These are phyloP conservation scores for Hydrolagus colliei DNA, from an alignment of 2,797 vertebrate genomes.

Conservation along the genomic window DNA sequence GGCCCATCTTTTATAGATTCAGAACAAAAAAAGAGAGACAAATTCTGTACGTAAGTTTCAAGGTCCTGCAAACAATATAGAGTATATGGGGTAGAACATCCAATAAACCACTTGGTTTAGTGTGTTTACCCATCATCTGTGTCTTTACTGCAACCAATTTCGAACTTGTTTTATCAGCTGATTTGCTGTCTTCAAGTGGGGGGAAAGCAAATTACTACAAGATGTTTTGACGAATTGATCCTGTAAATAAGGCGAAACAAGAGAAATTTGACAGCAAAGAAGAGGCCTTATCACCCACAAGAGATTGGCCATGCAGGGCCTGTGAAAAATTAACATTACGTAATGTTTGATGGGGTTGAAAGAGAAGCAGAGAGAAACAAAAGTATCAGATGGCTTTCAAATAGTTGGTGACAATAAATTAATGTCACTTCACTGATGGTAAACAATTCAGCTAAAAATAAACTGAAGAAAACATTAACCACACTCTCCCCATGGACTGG, in stretches of 20 bases:
- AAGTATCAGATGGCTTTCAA: background rate
- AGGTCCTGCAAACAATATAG: background rate
- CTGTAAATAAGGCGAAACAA: background rate
- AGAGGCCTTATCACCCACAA: background rate
- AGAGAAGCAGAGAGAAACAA: background rate
- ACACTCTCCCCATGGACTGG: no score
- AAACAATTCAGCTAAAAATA: background rate
- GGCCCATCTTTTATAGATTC: background rate
- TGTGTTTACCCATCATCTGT: background rate
- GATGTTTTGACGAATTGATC: background rate
- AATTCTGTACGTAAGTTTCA: background rate
- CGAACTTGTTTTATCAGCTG: constrained; percentile 8
- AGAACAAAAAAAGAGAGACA: background rate
- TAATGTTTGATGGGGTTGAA: background rate
- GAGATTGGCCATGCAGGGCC: background rate
- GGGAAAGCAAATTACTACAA: constrained; percentile 21
- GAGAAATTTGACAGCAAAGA: background rate
- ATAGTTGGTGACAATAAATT: background rate
- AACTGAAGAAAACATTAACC: background rate
- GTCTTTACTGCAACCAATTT: background rate
- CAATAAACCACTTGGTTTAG: background rate
- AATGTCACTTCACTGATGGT: background rate
- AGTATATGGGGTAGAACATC: background rate
- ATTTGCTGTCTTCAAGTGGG: constrained; percentile 12
- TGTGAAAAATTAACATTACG: background rate